Evolutionary conservation across 2,888 invertebrate genomes (phyloP), one percentile per base, ranked within the genome.

Genomic region (Tromatobia lineatoria): DNA sequence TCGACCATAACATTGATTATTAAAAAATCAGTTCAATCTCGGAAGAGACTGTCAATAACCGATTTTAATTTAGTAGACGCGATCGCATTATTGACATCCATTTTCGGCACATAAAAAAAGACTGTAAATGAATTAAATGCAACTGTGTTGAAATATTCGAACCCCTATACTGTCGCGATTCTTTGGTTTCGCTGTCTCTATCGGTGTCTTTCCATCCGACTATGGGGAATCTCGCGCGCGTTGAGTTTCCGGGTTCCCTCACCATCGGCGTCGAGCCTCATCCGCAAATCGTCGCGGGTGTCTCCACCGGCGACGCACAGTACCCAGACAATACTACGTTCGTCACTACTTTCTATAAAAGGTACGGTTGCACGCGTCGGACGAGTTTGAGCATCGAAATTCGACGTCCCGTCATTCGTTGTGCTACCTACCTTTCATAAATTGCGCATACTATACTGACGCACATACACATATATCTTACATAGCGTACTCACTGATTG

Each of bases 171-270:
- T 15, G 23, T 25, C 15, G 1, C 42, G 64, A 18, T 42, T 64
- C 64, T 64, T 64, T 64, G 64, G 38, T 38, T 20, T 64, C 18
- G 38, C 34, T 38, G 38, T 64, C 64, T 64, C 64, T 34, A 38
- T n/a, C 38, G 34, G 18, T 61, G 34, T 61, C 18, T 61, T 38
- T 64, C 13, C 50, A 64, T 77, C 20, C 38, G 38, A 45, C 20
- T 18, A 38, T n/a, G 45, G 4, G 76, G 45, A 76, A 57, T 76
- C 67, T 66, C 42, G 54, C 66, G 42, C 13, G 18, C 61, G 10
- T 70, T 54, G 54, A 38, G 23, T 47, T 77, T 77, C 57, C 67
- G 66, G 57, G 38, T 67, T 57, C 20, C 66, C 34, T 50, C 50
- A 50, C 34, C 59, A 29, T 11, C 45, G 76, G 13, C 67, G 57